These are phyloP conservation scores for Drosophila ficusphila DNA, from an alignment of 1,140 invertebrate genomes.

Conservation along the genomic window DNA sequence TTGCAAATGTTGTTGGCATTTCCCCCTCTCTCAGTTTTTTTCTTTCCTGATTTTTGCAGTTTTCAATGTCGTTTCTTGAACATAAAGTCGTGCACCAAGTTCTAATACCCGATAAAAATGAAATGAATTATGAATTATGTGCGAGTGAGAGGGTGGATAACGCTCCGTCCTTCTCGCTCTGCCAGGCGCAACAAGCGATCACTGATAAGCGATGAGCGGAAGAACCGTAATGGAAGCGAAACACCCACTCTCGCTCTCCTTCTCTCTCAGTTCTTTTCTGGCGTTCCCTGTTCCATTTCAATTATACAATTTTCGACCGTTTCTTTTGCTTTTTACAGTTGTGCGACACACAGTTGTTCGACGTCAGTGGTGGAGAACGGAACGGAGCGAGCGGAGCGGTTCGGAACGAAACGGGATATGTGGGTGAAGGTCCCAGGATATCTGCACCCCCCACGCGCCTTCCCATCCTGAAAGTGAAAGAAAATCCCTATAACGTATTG, in stretches of 20 bases:
- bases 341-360: slow-evolving; percentile 45
- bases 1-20: slow-evolving; percentile 74
- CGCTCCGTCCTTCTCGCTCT: slow-evolving; percentile 21
- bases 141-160: not conserved
- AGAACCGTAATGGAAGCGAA: slow-evolving; percentile 36
- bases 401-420: not conserved
- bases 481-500: not conserved
- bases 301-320: slow-evolving; percentile 47
- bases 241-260: slow-evolving; percentile 12
- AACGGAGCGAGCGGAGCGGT: slow-evolving; percentile 6
- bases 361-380: slow-evolving; percentile 58
- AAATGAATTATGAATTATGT: slow-evolving; percentile 23
- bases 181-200: slow-evolving; percentile 50
- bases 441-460: not conserved
- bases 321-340: slow-evolving; percentile 41
- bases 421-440: slow-evolving; percentile 33
- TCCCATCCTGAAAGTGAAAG: not conserved
- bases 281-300: slow-evolving; percentile 37
- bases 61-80: slow-evolving; percentile 13
- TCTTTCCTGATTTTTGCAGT: slow-evolving; percentile 16
- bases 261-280: slow-evolving; percentile 16
- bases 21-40: slow-evolving; percentile 12
- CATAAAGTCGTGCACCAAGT: slow-evolving; percentile 17
- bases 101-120: slow-evolving; percentile 59
- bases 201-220: slow-evolving; percentile 54